A percentile compares a stretch with the other conserved stretches of the same genome.
Evolutionary conservation across 2,113 vertebrate genomes (phyloP).

Genomic region (Anarhynchus alexandrinus): DNA sequence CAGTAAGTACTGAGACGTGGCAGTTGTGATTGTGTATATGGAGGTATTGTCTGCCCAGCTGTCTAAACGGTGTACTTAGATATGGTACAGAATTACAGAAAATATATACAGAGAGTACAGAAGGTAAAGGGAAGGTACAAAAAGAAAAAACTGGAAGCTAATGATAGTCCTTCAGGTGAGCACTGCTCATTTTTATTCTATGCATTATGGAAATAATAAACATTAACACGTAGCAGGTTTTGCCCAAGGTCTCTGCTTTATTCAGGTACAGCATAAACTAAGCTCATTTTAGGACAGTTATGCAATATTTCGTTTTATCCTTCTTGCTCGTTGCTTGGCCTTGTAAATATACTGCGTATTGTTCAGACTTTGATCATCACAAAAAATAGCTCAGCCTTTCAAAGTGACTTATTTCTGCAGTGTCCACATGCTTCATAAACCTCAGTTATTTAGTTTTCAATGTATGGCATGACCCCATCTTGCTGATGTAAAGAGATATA

Average conservation of each 20-base stretch:
- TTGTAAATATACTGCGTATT: neutral
- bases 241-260: neutral
- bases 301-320: neutral
- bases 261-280: neutral
- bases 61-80: neutral
- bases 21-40: neutral
- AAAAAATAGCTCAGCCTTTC: neutral
- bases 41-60: neutral
- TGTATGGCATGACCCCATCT: neutral
- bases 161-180: neutral
- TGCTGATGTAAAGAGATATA: too few species aligned
- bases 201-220: neutral
- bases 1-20: neutral
- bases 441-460: neutral
- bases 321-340: neutral
- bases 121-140: neutral
- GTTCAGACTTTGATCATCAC: neutral
- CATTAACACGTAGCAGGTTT: neutral
- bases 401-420: neutral
- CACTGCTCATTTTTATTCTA: neutral
- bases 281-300: neutral
- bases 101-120: neutral
- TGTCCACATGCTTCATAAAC: neutral
- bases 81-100: neutral
- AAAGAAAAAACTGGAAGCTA: neutral